Evolutionary conservation across 2,888 invertebrate species (phyloP).

Genomic region (Ptilodon capucinus): DNA sequence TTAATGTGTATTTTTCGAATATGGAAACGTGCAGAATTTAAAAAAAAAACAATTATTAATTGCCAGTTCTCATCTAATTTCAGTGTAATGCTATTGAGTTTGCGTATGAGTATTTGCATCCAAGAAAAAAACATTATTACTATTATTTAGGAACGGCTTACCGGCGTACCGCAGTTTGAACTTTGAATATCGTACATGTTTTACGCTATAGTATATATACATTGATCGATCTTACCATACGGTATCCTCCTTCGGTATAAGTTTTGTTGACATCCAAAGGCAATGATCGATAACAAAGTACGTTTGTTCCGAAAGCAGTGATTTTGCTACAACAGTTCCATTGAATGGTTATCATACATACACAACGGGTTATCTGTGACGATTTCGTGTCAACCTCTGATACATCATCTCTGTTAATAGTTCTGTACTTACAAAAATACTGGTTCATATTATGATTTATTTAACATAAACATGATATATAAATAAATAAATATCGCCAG

Average conservation of each 20-base stretch:
- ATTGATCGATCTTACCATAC: background rate
- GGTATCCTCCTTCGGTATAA: background rate
- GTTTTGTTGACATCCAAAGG: background rate
- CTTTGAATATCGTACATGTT: too few species aligned
- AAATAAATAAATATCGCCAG: too few species aligned
- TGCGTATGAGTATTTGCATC: too few species aligned
- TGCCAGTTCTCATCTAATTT: too few species aligned
- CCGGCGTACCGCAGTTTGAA: too few species aligned
- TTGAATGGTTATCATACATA: conserved; percentile 24
- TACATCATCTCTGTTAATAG: conserved; percentile 24
- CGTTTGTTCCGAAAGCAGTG: conserved; percentile 3
- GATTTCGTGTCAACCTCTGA: conserved; percentile 29
- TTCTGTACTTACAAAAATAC: conserved; percentile 11
- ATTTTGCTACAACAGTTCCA: conserved; percentile 14
- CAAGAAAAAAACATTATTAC: too few species aligned
- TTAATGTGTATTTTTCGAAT: background rate
- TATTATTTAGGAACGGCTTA: too few species aligned
- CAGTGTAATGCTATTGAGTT: too few species aligned
- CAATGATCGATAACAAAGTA: conserved; percentile 1
- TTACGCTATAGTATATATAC: too few species aligned
- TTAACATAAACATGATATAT: too few species aligned
- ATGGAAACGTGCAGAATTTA: too few species aligned
- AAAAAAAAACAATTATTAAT: too few species aligned
- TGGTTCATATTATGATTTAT: background rate
- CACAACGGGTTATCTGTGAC: conserved; percentile 26